Evolutionary conservation across 2,797 vertebrate genomes (phyloP).

Genomic region (Poliocrania exsul): DNA sequence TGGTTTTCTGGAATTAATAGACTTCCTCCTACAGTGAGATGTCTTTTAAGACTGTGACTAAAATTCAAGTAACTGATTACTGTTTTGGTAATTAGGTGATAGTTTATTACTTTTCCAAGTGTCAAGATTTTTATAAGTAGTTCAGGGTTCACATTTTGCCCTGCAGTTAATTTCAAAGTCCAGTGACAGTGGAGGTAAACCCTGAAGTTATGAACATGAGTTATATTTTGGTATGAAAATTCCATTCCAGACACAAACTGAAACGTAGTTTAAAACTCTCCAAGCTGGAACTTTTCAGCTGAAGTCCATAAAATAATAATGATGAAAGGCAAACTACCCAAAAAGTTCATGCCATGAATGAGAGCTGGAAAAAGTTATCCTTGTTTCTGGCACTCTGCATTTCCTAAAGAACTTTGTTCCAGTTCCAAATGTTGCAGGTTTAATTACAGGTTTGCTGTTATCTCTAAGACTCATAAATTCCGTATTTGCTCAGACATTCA

Average conservation of each 20-base stretch:
- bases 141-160: background rate
- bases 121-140: background rate
- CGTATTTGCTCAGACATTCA: background rate
- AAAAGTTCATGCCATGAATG: background rate
- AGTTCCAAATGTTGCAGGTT: background rate
- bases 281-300: background rate
- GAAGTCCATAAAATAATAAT: background rate
- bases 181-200: background rate
- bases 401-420: background rate
- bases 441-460: background rate
- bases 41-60: background rate
- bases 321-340: background rate
- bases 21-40: background rate
- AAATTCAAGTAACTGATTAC: background rate
- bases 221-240: background rate
- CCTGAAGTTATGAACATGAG: background rate
- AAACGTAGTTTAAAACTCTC: background rate
- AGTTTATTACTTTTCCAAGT: background rate
- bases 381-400: background rate
- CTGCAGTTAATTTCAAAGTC: background rate
- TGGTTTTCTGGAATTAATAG: background rate
- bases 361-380: background rate
- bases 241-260: background rate
- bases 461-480: background rate
- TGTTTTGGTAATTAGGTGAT: background rate